Evolutionary conservation across 2,888 invertebrate genomes (phyloP), one percentile per base, ranked within the genome.

Genomic region (Drosophila leonis): DNA sequence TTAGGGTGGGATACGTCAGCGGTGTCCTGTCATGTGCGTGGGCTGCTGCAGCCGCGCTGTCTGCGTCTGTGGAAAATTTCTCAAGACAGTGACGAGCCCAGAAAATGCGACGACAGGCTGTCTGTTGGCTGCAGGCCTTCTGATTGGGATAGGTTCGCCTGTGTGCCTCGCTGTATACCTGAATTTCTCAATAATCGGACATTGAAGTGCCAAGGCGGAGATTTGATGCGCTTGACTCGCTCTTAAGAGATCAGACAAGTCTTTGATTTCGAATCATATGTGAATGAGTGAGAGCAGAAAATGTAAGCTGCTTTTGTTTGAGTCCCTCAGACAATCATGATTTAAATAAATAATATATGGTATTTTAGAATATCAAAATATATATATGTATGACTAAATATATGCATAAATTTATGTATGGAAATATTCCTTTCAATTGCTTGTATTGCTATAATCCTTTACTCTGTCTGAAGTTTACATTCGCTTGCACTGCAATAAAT

Each of bases 41-140:
- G 78, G 76, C 76, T 70, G 80, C 65, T 72, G 78, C 83, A 78
- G 80, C 56, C 82, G 72, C 52, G 59, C 72, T 76, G 78, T 76
- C 79, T 76, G 59, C 54, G 42, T 57, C 65, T 61, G 49, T 76
- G 86, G 81, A 80, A 85, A 88, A 73, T 85, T 85, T 72, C 71
- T 72, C 24, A 74, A 69, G 68, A 55, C 79, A 37, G 8, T 59
- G 62, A 59, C 49, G 57, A 49, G 35, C 20, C 51, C 68, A 57
- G 66, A 48, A 65, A 48, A 44, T 20, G 54, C 66, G 78, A 79
- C 87, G 84, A 88, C 84, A 85, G 72, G 81, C 83, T 85, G 84
- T 84, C 84, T 83, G 79, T 65, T 42, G 48, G 39, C 54, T 72
- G 67, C 73, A 61, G 78, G 57, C 63, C 59, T 59, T 71, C 51